These are phyloP conservation scores for Noctilio leporinus DNA, from an alignment of 2,113 vertebrate species.

Conservation along the genomic window DNA sequence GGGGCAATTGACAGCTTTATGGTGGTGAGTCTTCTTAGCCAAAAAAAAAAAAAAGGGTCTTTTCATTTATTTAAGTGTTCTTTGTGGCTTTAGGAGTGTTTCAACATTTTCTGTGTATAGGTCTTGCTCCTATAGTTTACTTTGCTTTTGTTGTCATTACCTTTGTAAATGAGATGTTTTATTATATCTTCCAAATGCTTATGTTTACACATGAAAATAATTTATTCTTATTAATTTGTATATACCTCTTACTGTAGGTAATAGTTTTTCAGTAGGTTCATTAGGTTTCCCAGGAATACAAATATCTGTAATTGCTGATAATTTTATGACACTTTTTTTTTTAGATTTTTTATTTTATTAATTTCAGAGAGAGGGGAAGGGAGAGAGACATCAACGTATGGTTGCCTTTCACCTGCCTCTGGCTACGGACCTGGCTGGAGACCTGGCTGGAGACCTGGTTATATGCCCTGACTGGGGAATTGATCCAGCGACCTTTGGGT, in stretches of 20 bases:
- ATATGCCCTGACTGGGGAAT: no score
- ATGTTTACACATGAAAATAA: not conserved
- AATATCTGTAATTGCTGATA: not conserved
- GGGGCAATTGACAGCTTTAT: slow-evolving; percentile 57
- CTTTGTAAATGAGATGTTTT: not conserved
- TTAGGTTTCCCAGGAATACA: not conserved
- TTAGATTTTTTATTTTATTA: no score
- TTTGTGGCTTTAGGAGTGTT: not conserved
- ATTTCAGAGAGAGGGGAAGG: no score
- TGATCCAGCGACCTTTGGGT: no score
- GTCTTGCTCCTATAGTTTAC: not conserved
- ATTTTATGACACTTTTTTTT: not conserved
- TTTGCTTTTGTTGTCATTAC: not conserved
- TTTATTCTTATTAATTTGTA: not conserved
- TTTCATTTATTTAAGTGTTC: slow-evolving; percentile 18
- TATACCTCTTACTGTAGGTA: not conserved
- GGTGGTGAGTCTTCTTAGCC: slow-evolving; percentile 32
- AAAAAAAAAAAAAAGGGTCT: slow-evolving; percentile 33
- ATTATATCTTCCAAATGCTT: not conserved
- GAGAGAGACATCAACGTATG: no score
- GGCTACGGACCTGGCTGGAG: no score
- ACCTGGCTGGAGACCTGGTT: no score
- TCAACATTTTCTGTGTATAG: not conserved
- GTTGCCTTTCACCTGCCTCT: no score
- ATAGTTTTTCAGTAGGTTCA: not conserved